A percentile compares a stretch with the other conserved stretches of the same genome.
Evolutionary conservation across 2,888 invertebrate species (phyloP).

Genomic region (Amitus sp.): DNA sequence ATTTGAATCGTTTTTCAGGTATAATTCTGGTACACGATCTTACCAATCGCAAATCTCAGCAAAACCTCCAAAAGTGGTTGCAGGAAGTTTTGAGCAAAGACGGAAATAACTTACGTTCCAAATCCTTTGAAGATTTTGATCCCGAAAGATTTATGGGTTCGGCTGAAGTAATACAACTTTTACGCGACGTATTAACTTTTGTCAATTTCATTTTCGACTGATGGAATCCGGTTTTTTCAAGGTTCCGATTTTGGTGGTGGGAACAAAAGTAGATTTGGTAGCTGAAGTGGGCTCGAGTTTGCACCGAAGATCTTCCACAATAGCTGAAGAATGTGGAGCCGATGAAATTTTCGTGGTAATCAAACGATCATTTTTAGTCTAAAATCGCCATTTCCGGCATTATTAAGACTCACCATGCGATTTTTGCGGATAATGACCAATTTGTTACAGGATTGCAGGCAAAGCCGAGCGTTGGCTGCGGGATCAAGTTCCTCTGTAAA

Average conservation of each 20-base stretch:
- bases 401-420: no score
- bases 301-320: conserved; percentile 72
- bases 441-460: conserved; percentile 71
- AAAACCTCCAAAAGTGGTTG: conserved; percentile 93
- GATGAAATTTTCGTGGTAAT: conserved; percentile 92
- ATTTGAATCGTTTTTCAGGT: conserved; percentile 66
- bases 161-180: conserved; percentile 70
- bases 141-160: conserved; percentile 87
- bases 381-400: no score
- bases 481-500: conserved; percentile 95
- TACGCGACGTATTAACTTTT: no score
- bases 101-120: conserved; percentile 62
- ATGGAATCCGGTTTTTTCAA: no score
- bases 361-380: no score
- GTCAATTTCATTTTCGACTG: no score
- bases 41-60: conserved; percentile 94
- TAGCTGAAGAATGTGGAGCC: conserved; percentile 91
- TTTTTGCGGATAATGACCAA: no score
- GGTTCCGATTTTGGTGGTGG: conserved; percentile 94
- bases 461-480: conserved; percentile 85
- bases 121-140: conserved; percentile 78
- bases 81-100: conserved; percentile 88
- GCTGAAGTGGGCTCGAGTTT: conserved; percentile 77
- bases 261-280: conserved; percentile 90
- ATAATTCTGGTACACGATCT: conserved; percentile 97